phyloP scores from a whole-genome alignment of 2,888 invertebrate genomes.

The Drosophila colorata region DNA sequence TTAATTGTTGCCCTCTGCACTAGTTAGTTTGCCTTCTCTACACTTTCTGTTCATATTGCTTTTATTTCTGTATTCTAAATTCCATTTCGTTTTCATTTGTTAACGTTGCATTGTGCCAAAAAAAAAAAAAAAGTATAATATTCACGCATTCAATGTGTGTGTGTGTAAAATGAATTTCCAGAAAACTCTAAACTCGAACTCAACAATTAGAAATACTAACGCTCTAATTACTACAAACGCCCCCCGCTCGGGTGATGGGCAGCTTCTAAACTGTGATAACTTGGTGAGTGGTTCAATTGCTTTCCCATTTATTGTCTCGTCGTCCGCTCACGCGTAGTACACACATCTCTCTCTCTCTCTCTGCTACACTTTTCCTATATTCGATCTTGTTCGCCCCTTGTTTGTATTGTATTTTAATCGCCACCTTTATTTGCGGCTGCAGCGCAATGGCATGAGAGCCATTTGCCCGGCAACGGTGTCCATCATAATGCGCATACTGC shows the following conservation, averaged over 20 bases:
- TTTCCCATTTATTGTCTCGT: conserved; percentile 32
- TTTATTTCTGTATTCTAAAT: conserved; percentile 31
- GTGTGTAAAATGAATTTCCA: conserved; percentile 72
- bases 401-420: background rate
- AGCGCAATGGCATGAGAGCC: conserved; percentile 87
- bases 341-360: conserved; percentile 5
- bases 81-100: conserved; percentile 47
- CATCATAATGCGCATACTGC: conserved; percentile 86
- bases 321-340: conserved; percentile 24
- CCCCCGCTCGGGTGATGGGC: conserved; percentile 84
- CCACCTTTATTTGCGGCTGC: conserved; percentile 31
- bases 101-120: conserved; percentile 16
- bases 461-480: conserved; percentile 88
- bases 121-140: conserved; percentile 12
- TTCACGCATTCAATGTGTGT: conserved; percentile 42
- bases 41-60: conserved; percentile 43
- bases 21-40: conserved; percentile 9
- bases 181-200: conserved; percentile 83
- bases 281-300: conserved; percentile 83
- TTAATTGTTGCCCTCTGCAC: conserved; percentile 15
- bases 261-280: conserved; percentile 84
- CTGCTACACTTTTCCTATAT: background rate
- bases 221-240: conserved; percentile 81
- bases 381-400: background rate
- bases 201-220: conserved; percentile 81